A percentile compares a stretch with the other conserved stretches of the same genome.
Evolutionary conservation across 2,888 invertebrate species (phyloP).

Genomic region (Sialis lutaria): DNA sequence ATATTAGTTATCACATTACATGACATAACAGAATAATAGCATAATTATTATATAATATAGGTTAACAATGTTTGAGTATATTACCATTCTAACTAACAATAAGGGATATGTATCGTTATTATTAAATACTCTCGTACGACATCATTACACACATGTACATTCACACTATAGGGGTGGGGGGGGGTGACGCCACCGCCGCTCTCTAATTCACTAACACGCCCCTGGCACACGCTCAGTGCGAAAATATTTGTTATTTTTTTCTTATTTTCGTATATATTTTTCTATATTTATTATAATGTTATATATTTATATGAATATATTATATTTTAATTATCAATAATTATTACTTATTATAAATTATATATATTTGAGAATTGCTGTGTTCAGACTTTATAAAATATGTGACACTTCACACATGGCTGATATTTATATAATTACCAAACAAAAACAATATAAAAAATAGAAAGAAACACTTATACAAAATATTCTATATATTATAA

Average conservation of each 20-base stretch:
- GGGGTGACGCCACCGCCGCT: too few relatives aligned
- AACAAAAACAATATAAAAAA: constrained; percentile 2
- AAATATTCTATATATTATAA: too few relatives aligned
- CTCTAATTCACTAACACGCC: too few relatives aligned
- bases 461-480: too few relatives aligned
- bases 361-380: constrained; percentile 30
- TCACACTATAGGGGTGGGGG: too few relatives aligned
- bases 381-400: constrained; percentile 27
- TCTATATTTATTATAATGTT: constrained; percentile 16
- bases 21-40: constrained; percentile 29
- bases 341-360: constrained; percentile 22
- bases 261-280: constrained; percentile 14
- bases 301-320: constrained; percentile 13
- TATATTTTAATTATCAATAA: constrained; percentile 13
- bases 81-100: constrained; percentile 6
- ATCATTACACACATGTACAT: too few relatives aligned
- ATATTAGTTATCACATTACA: constrained; percentile 22
- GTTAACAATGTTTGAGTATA: constrained; percentile 21
- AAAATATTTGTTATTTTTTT: constrained; percentile 16
- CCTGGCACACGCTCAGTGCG: constrained; percentile 7
- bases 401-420: constrained; percentile 19
- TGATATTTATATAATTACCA: constrained; percentile 5
- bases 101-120: constrained; percentile 30
- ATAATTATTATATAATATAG: constrained; percentile 19
- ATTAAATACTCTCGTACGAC: constrained; percentile 13